Conservation (phyloP, 2,113 vertebrate genomes). For the Halichoeres trimaculatus region DNA sequence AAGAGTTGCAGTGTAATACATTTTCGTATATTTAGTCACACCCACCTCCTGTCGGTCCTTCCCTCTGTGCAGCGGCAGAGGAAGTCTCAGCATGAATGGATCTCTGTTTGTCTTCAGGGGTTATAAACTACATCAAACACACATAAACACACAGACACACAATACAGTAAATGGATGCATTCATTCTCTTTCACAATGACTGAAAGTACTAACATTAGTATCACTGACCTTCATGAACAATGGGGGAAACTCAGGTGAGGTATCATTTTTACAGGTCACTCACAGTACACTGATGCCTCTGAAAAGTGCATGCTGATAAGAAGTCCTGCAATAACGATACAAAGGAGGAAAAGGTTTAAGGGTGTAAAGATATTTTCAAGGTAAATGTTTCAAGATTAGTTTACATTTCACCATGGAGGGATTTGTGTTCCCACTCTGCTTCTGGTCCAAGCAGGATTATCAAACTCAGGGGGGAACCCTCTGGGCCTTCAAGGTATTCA, state of each 20-base stretch:
- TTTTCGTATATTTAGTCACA: conserved; percentile 65
- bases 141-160: background rate
- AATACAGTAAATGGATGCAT: background rate
- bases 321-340: too few relatives aligned
- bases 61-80: conserved; percentile 27
- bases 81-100: conserved; percentile 53
- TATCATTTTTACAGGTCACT: background rate
- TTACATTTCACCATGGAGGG: background rate
- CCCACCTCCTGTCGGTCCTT: conserved; percentile 56
- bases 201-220: background rate
- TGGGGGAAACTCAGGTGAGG: background rate
- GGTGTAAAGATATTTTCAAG: too few relatives aligned
- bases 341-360: background rate
- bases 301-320: background rate
- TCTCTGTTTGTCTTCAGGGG: conserved; percentile 5
- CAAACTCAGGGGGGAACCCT: too few relatives aligned
- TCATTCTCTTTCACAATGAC: background rate
- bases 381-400: background rate
- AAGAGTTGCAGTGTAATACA: conserved; percentile 43
- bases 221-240: conserved; percentile 15
- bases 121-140: background rate
- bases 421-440: background rate
- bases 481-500: too few relatives aligned
- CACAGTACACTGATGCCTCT: background rate
- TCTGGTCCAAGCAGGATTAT: too few relatives aligned